Evolutionary conservation across 23 tunicate genomes (phyloP).

Genomic region (Halocynthia roretzi): DNA sequence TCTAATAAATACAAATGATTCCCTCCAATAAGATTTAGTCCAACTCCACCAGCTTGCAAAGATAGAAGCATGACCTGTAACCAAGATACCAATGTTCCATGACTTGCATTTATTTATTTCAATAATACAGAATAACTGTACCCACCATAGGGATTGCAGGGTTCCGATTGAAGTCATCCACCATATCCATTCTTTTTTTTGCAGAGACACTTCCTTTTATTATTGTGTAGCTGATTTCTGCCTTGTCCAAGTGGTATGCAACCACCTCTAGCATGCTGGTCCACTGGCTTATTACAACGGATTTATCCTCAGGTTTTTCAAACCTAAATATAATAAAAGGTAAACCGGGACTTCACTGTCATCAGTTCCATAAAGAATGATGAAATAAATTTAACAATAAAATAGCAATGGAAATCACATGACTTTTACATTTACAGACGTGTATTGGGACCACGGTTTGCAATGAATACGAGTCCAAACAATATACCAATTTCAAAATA

Average conservation of each 20-base stretch:
- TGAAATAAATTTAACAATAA: too few relatives aligned
- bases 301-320: constrained; percentile 67
- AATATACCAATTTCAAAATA: not conserved
- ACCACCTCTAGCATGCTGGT: constrained; percentile 67
- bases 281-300: constrained; percentile 86
- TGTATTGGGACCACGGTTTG: too few relatives aligned
- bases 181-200: constrained; percentile 67
- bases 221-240: constrained; percentile 28
- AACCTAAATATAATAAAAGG: constrained; percentile 26
- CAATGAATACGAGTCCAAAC: not conserved
- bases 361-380: too few relatives aligned
- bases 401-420: too few relatives aligned
- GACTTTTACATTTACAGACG: too few relatives aligned
- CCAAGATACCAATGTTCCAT: too few relatives aligned
- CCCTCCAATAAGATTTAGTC: constrained; percentile 82
- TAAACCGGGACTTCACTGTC: too few relatives aligned
- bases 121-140: not conserved
- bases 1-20: constrained; percentile 82
- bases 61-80: constrained; percentile 58
- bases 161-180: constrained; percentile 58
- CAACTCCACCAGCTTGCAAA: constrained; percentile 97
- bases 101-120: too few relatives aligned
- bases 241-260: constrained; percentile 36
- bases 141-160: constrained; percentile 43
- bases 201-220: constrained; percentile 71